A percentile compares a stretch with the other conserved stretches of the same genome.
Evolutionary conservation across 2,113 vertebrate species (phyloP).

Genomic region (Sigmodon hispidus): DNA sequence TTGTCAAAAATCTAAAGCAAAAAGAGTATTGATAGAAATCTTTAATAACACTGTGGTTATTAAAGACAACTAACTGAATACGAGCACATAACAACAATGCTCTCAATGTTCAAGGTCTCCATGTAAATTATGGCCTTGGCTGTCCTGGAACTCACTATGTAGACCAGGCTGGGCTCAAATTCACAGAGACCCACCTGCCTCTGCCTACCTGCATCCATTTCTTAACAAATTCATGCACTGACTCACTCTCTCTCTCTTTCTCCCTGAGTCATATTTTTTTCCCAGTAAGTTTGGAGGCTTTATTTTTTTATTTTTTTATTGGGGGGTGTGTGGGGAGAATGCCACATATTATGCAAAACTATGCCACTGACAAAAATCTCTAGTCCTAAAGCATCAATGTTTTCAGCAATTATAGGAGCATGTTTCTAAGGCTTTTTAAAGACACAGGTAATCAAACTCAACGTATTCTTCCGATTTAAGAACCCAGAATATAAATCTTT

Average conservation of each 20-base stretch:
- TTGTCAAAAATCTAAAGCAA: not conserved
- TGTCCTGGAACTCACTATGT: not conserved
- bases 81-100: not conserved
- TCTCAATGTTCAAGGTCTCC: not conserved
- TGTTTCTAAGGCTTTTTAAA: not conserved
- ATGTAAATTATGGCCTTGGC: no score
- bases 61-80: not conserved
- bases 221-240: not conserved
- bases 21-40: conserved; percentile 12
- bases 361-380: not conserved
- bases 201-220: not conserved
- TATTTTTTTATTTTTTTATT: not conserved
- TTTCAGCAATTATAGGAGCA: not conserved
- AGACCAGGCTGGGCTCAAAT: not conserved
- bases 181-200: not conserved
- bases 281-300: not conserved
- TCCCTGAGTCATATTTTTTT: not conserved
- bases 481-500: conserved; percentile 56
- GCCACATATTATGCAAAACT: not conserved
- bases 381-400: not conserved
- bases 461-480: conserved; percentile 15
- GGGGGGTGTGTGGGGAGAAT: not conserved
- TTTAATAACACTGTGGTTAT: not conserved
- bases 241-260: not conserved
- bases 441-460: conserved; percentile 13